Conservation (phyloP, 2,797 vertebrate genomes). For the Coregonus sp. region DNA sequence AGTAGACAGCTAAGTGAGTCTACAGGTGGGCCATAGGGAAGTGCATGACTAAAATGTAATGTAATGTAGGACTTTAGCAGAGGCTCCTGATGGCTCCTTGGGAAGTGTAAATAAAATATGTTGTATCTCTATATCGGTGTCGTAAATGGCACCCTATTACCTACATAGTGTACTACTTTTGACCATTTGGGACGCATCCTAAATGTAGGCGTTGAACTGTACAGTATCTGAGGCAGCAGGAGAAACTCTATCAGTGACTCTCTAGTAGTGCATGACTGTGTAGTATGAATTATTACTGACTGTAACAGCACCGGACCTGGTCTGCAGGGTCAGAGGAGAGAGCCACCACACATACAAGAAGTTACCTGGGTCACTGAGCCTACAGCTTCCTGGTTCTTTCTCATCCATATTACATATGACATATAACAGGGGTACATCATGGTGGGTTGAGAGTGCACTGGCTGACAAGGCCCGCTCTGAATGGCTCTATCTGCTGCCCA, state of each 20-base stretch:
- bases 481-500: neutral
- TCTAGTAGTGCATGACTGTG: neutral
- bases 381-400: constrained; percentile 33
- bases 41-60: too few species aligned
- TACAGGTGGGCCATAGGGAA: too few species aligned
- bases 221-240: neutral
- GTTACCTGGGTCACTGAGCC: constrained; percentile 27
- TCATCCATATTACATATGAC: constrained; percentile 52
- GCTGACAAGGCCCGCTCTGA: neutral
- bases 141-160: too few species aligned
- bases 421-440: neutral
- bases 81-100: too few species aligned
- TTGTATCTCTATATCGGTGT: too few species aligned
- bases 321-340: constrained; percentile 28
- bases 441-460: constrained; percentile 35
- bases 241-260: neutral
- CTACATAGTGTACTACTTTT: too few species aligned
- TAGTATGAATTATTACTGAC: constrained; percentile 33
- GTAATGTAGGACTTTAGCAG: too few species aligned
- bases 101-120: too few species aligned
- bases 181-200: too few species aligned
- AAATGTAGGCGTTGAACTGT: too few species aligned
- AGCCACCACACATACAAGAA: constrained; percentile 13
- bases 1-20: too few species aligned
- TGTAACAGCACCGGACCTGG: constrained; percentile 9